A percentile compares a stretch with the other conserved stretches of the same genome.
Evolutionary conservation across 2,113 vertebrate genomes (phyloP).

Genomic region (Speoplatyrhinus poulsoni): DNA sequence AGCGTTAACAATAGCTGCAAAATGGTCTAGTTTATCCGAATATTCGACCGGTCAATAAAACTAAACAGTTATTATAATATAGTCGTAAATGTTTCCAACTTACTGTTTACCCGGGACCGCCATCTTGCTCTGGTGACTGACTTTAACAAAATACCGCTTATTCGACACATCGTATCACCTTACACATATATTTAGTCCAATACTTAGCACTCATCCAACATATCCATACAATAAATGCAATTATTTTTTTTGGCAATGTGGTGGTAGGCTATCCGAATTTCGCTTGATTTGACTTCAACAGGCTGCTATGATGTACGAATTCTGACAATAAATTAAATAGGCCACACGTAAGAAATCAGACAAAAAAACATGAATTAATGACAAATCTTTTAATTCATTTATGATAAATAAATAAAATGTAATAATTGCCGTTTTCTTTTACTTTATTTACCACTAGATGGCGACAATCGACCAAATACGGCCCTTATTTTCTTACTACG

Average conservation of each 20-base stretch:
- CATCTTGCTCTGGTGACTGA: slow-evolving; percentile 54
- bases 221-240: too few species aligned
- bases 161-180: slow-evolving; percentile 46
- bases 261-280: too few species aligned
- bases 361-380: too few species aligned
- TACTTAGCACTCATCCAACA: too few species aligned
- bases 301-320: background rate
- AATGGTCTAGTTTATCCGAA: background rate
- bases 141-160: slow-evolving; percentile 32
- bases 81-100: slow-evolving; percentile 31
- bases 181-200: background rate
- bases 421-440: background rate
- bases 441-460: slow-evolving; percentile 40
- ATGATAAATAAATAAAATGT: background rate
- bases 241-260: too few species aligned
- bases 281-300: too few species aligned
- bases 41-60: background rate
- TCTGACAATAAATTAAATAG: background rate
- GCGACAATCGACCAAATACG: slow-evolving; percentile 1
- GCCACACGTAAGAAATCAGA: background rate
- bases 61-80: background rate
- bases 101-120: slow-evolving; percentile 70
- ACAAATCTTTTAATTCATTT: too few species aligned
- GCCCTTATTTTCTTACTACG: too few species aligned
- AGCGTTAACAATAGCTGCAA: background rate